phyloP scores from a whole-genome alignment of 2,797 vertebrate species.

The Buphagus erythrorhynchus region DNA sequence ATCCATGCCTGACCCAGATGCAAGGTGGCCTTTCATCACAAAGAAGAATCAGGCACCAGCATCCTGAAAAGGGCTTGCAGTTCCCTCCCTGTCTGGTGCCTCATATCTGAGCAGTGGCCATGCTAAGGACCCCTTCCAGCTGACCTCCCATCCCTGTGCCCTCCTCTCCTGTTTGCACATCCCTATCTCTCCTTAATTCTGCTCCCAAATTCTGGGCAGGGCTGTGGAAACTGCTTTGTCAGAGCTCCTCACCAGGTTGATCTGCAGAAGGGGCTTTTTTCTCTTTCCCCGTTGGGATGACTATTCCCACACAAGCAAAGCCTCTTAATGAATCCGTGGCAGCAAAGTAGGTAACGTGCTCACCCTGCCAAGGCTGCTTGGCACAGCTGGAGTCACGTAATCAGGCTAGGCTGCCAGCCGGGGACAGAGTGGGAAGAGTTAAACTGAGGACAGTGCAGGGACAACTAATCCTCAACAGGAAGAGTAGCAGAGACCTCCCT shows the following conservation, averaged over 20 bases:
- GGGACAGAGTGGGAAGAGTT: slow-evolving; percentile 49
- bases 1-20: not conserved
- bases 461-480: slow-evolving; percentile 42
- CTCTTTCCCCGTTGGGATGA: slow-evolving; percentile 46
- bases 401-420: slow-evolving; percentile 21
- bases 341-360: slow-evolving; percentile 64
- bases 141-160: not conserved
- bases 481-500: slow-evolving; percentile 3
- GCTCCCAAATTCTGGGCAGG: not conserved
- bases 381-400: slow-evolving; percentile 72
- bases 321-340: slow-evolving; percentile 75
- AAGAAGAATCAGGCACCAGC: not conserved
- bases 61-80: not conserved
- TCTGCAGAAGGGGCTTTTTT: not conserved
- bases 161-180: not conserved
- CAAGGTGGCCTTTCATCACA: not conserved
- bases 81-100: not conserved
- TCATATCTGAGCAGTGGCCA: not conserved
- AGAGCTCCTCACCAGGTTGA: slow-evolving; percentile 36
- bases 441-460: slow-evolving; percentile 49
- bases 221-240: slow-evolving; percentile 42
- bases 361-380: slow-evolving; percentile 69
- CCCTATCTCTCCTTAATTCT: not conserved
- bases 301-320: slow-evolving; percentile 71
- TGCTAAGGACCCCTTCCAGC: not conserved